Conservation (phyloP, 2,888 invertebrate species). For the Tortricodes alternella region DNA sequence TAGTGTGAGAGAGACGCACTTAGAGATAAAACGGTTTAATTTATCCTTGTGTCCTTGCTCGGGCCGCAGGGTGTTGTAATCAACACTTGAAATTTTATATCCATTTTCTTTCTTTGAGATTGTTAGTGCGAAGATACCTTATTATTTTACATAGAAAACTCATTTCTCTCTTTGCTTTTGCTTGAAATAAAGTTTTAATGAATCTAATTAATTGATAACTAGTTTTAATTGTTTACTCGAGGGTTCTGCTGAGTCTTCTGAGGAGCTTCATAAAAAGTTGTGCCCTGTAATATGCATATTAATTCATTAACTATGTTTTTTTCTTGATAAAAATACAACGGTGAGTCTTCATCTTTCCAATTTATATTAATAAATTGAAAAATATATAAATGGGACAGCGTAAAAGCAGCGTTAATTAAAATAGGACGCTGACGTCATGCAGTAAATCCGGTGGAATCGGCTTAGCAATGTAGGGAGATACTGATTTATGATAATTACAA, state of each 20-base stretch:
- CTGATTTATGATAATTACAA: slow-evolving; percentile 4
- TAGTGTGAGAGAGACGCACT: too few relatives aligned
- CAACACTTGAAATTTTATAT: too few relatives aligned
- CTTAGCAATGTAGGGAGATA: background rate
- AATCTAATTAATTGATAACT: slow-evolving; percentile 17
- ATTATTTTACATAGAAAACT: too few relatives aligned
- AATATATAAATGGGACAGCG: background rate
- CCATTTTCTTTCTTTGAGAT: too few relatives aligned
- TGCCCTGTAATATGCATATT: background rate
- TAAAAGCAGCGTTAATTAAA: slow-evolving; percentile 17
- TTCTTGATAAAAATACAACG: too few relatives aligned
- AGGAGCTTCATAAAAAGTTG: background rate
- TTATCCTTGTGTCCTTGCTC: too few relatives aligned
- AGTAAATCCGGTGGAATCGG: slow-evolving; percentile 9
- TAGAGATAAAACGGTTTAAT: too few relatives aligned
- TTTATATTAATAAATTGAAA: slow-evolving; percentile 1
- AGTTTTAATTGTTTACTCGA: slow-evolving; percentile 20
- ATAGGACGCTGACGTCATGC: background rate
- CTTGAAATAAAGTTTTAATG: slow-evolving; percentile 17
- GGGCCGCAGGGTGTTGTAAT: too few relatives aligned
- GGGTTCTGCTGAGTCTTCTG: background rate
- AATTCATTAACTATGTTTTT: background rate
- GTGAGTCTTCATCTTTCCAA: too few relatives aligned
- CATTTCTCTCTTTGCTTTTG: slow-evolving; percentile 6
- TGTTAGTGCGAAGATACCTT: too few relatives aligned